Percentiles rank a stretch among this genome's conserved stretches.
Conservation (phyloP, 2,888 invertebrate genomes). For the Drosophila parthenogenetica region DNA sequence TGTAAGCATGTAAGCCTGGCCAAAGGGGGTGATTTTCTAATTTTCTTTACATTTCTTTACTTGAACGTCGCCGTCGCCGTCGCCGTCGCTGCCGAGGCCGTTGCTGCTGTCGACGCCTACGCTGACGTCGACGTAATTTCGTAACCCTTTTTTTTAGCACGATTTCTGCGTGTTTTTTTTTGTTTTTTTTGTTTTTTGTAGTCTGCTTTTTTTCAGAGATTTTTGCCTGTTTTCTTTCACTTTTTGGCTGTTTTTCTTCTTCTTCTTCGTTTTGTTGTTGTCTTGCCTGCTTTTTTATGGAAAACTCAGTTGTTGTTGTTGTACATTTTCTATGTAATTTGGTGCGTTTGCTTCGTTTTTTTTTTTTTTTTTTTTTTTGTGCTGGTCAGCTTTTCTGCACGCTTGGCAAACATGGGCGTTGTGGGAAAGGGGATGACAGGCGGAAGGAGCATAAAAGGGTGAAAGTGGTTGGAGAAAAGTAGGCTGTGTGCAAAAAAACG, state of each 20-base stretch:
- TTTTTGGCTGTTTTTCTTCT: constrained; percentile 8
- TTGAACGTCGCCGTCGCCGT: constrained; percentile 32
- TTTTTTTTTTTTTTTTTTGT: constrained; percentile 58
- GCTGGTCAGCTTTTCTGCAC: constrained; percentile 80
- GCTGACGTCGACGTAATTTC: constrained; percentile 46
- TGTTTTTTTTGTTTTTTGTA: constrained; percentile 7
- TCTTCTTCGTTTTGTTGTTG: constrained; percentile 12
- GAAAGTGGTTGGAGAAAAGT: constrained; percentile 4
- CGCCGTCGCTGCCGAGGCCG: not conserved
- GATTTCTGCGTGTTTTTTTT: constrained; percentile 7
- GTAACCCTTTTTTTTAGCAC: constrained; percentile 61
- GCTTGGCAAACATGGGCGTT: constrained; percentile 58
- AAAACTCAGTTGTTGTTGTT: constrained; percentile 41
- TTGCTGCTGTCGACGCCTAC: not conserved
- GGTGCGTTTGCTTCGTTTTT: constrained; percentile 62
- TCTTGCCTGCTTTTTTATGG: constrained; percentile 52
- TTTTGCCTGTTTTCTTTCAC: constrained; percentile 53
- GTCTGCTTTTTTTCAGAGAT: constrained; percentile 56
- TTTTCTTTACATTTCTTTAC: constrained; percentile 80
- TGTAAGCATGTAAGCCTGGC: constrained; percentile 80
- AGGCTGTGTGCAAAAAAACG: constrained; percentile 14
- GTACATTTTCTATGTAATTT: constrained; percentile 75
- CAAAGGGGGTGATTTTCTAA: constrained; percentile 80
- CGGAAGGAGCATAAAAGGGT: not conserved
- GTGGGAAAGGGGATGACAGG: constrained; percentile 2